phyloP scores from a whole-genome alignment of 2,797 vertebrate genomes.

The Epinephelus malabaricus region DNA sequence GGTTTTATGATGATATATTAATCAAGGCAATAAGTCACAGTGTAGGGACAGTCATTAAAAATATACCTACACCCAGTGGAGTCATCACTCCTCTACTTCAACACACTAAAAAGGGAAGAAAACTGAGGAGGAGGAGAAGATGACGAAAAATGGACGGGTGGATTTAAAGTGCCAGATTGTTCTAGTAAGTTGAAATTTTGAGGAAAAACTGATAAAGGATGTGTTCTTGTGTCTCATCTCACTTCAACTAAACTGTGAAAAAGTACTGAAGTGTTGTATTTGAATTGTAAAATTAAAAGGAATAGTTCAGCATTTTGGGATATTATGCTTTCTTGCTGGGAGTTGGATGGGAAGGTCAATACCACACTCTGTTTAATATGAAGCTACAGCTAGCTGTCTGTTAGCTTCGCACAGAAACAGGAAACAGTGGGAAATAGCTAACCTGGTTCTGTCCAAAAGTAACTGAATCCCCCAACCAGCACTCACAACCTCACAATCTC shows the following conservation, averaged over 20 bases:
- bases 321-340: not conserved
- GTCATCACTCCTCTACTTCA: slow-evolving; percentile 57
- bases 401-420: not conserved
- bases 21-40: slow-evolving; percentile 79
- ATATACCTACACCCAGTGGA: slow-evolving; percentile 70
- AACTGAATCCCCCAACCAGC: not conserved
- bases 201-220: slow-evolving; percentile 54
- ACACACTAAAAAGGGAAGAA: slow-evolving; percentile 53
- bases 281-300: slow-evolving; percentile 18
- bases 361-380: not conserved
- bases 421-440: not conserved
- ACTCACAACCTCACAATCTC: not conserved
- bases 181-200: slow-evolving; percentile 54
- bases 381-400: not conserved
- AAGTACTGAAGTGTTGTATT: not conserved
- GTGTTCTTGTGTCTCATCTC: slow-evolving; percentile 21
- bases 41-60: slow-evolving; percentile 76
- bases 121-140: slow-evolving; percentile 16
- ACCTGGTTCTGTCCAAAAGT: not conserved
- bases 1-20: slow-evolving; percentile 87
- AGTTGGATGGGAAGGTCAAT: not conserved
- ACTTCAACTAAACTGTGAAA: slow-evolving; percentile 5
- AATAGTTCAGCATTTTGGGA: slow-evolving; percentile 14
- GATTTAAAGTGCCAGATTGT: slow-evolving; percentile 59
- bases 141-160: slow-evolving; percentile 27